These are phyloP conservation scores for Sipha flava DNA, from an alignment of 1,140 invertebrate species.

Conservation along the genomic window DNA sequence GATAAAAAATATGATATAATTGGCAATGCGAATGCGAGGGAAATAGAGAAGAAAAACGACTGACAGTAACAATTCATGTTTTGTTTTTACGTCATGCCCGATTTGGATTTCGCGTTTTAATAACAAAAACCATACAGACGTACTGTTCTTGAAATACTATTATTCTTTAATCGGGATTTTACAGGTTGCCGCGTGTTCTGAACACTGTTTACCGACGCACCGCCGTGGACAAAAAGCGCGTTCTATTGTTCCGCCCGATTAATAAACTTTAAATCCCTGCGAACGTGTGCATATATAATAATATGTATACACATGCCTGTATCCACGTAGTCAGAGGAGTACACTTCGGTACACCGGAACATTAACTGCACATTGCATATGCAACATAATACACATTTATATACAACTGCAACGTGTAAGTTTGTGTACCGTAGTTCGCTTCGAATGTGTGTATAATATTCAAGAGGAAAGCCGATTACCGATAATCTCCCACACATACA, in stretches of 20 bases:
- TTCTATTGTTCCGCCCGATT: background rate
- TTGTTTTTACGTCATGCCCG: too few species aligned
- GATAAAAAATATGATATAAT: too few species aligned
- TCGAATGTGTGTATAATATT: background rate
- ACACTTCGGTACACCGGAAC: background rate
- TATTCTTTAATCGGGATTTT: background rate
- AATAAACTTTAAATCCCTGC: background rate
- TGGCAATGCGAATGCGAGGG: too few species aligned
- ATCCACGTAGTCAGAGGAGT: too few species aligned
- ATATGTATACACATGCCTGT: background rate
- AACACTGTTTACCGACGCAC: background rate
- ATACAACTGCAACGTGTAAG: background rate
- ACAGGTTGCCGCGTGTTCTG: background rate
- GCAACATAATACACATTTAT: background rate
- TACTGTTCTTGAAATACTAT: too few species aligned
- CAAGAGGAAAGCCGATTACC: background rate
- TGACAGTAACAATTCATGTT: too few species aligned
- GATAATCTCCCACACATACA: background rate
- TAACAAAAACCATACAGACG: too few species aligned
- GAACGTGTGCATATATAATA: background rate
- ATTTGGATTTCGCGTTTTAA: too few species aligned
- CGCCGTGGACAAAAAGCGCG: background rate
- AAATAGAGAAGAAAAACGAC: too few species aligned
- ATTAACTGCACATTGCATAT: background rate
- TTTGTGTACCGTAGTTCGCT: too few species aligned